A percentile compares a stretch with the other conserved stretches of the same genome.
phyloP scores from a whole-genome alignment of 2,797 vertebrate genomes.

The Centroberyx gerrardi region DNA sequence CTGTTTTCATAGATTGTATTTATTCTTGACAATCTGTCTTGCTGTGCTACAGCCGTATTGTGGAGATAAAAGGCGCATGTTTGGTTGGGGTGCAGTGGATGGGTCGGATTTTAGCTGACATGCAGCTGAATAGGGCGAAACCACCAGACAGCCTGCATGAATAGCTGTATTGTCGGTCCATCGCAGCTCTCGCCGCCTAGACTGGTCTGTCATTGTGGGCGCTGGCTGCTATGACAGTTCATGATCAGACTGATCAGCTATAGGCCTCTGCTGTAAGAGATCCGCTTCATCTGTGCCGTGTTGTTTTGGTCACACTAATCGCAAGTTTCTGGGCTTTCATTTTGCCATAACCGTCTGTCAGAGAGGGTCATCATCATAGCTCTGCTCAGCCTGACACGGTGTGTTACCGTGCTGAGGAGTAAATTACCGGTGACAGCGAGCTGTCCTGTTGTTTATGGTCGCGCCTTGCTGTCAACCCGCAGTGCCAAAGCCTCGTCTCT shows the following conservation, averaged over 20 bases:
- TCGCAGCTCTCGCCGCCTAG: not conserved
- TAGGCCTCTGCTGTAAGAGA: conserved; percentile 29
- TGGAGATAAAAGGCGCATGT: conserved; percentile 16
- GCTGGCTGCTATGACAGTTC: conserved; percentile 33
- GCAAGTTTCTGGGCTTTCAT: conserved; percentile 2
- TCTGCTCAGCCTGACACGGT: conserved; percentile 71
- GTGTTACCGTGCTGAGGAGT: conserved; percentile 58
- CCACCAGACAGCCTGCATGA: conserved; percentile 75
- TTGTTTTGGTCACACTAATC: conserved; percentile 11
- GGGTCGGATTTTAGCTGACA: conserved; percentile 75
- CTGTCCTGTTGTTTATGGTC: conserved; percentile 60
- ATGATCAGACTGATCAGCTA: conserved; percentile 33
- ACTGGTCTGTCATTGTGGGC: conserved; percentile 37
- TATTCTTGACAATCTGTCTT: not conserved
- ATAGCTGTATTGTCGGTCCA: conserved; percentile 72
- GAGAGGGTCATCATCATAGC: conserved; percentile 66
- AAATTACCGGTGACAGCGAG: conserved; percentile 57
- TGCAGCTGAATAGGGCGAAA: conserved; percentile 73
- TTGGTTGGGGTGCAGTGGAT: conserved; percentile 9
- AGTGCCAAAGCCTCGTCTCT: conserved; percentile 53
- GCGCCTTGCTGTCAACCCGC: conserved; percentile 64
- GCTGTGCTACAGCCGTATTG: not conserved
- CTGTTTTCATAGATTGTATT: not conserved
- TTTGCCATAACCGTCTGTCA: conserved; percentile 12
- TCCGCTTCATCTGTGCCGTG: conserved; percentile 28